Evolutionary conservation across 2,888 invertebrate genomes (phyloP).

Genomic region (Drosophila flavopinicola): DNA sequence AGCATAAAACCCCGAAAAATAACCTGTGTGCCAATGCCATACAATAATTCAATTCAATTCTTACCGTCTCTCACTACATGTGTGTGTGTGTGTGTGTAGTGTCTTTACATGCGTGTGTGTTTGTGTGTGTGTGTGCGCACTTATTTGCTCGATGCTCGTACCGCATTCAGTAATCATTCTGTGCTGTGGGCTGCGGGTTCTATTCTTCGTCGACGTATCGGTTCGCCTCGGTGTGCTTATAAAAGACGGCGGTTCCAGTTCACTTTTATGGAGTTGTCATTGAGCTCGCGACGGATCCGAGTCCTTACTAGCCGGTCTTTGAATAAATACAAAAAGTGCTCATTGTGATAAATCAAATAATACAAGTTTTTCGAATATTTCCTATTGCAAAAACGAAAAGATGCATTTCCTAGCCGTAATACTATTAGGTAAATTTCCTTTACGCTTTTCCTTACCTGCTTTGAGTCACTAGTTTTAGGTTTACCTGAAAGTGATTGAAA

Average conservation of each 20-base stretch:
- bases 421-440: constrained; percentile 37
- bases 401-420: constrained; percentile 40
- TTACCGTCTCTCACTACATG: constrained; percentile 46
- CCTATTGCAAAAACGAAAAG: constrained; percentile 7
- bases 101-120: constrained; percentile 16
- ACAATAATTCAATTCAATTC: constrained; percentile 66
- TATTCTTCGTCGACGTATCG: constrained; percentile 63
- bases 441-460: not conserved
- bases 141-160: constrained; percentile 64
- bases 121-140: constrained; percentile 41
- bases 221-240: constrained; percentile 53
- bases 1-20: constrained; percentile 40
- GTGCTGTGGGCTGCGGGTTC: constrained; percentile 81
- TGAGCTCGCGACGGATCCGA: constrained; percentile 52
- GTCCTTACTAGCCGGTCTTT: constrained; percentile 56
- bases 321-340: constrained; percentile 20
- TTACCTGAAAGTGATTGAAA: not conserved
- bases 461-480: not conserved
- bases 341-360: constrained; percentile 27
- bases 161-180: constrained; percentile 82
- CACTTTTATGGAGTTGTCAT: constrained; percentile 68
- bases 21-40: constrained; percentile 46
- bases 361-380: constrained; percentile 11
- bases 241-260: constrained; percentile 62
- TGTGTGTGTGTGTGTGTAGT: constrained; percentile 13